phyloP scores from a whole-genome alignment of 2,113 vertebrate genomes.

The Neolamprologus sp. region DNA sequence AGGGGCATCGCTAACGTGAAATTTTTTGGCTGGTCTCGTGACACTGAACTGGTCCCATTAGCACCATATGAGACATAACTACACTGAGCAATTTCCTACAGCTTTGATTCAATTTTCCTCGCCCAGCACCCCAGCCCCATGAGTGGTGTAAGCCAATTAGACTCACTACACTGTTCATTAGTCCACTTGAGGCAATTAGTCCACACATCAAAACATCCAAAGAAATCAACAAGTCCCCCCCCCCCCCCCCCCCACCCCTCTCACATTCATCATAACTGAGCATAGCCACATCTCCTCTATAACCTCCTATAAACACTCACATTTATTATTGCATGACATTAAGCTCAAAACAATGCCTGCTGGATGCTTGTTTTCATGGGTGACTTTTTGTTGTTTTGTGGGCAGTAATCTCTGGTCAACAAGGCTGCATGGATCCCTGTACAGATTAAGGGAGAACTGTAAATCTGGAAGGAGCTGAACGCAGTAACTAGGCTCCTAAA shows the following conservation, averaged over 20 bases:
- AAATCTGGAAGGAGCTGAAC: slow-evolving; percentile 46
- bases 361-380: slow-evolving; percentile 3
- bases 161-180: slow-evolving; percentile 33
- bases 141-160: slow-evolving; percentile 57
- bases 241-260: not conserved
- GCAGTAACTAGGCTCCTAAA: slow-evolving; percentile 45
- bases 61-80: not conserved
- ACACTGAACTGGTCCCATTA: slow-evolving; percentile 18
- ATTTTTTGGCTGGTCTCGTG: not conserved
- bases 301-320: not conserved
- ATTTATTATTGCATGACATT: not conserved
- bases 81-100: slow-evolving; percentile 34
- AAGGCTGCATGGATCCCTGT: slow-evolving; percentile 40
- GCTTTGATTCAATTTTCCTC: slow-evolving; percentile 64
- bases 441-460: slow-evolving; percentile 52
- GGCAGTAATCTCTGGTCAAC: slow-evolving; percentile 46
- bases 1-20: not conserved
- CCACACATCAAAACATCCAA: not conserved
- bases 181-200: slow-evolving; percentile 46
- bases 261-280: not conserved
- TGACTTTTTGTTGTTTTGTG: slow-evolving; percentile 24
- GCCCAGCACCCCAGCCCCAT: slow-evolving; percentile 29
- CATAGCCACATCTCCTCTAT: not conserved
- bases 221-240: not conserved
- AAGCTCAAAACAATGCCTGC: not conserved